A percentile compares a stretch with the other conserved stretches of the same genome.
phyloP scores from a whole-genome alignment of 2,797 vertebrate genomes.

The Phoxinus dragarum region DNA sequence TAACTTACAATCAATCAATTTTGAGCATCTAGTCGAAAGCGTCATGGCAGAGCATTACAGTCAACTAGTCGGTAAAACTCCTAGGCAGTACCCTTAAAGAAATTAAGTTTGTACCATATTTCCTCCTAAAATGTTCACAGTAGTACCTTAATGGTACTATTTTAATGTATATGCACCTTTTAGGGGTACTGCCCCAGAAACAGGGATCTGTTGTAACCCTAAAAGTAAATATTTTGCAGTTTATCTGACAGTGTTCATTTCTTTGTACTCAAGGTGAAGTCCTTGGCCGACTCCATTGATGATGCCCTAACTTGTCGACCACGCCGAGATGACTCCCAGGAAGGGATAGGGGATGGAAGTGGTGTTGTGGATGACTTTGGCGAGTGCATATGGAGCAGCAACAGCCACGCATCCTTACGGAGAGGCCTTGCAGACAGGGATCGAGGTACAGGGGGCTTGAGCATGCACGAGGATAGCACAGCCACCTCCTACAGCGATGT shows the following conservation, averaged over 20 bases:
- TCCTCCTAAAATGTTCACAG: not conserved
- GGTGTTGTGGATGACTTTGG: slow-evolving; percentile 78
- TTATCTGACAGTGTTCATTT: slow-evolving; percentile 7
- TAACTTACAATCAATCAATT: too few relatives aligned
- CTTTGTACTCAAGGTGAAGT: slow-evolving; percentile 82
- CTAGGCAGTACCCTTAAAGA: not conserved
- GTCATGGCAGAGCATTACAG: too few relatives aligned
- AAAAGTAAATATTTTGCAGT: not conserved
- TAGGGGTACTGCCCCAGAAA: not conserved
- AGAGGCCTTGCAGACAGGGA: slow-evolving; percentile 64
- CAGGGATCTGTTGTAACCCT: not conserved
- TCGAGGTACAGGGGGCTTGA: slow-evolving; percentile 71
- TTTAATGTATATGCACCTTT: not conserved
- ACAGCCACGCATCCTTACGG: slow-evolving; percentile 64
- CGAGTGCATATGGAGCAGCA: slow-evolving; percentile 73
- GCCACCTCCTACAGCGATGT: slow-evolving; percentile 92
- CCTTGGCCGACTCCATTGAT: slow-evolving; percentile 91
- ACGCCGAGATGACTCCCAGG: slow-evolving; percentile 77
- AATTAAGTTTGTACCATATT: not conserved
- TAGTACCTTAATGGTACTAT: not conserved
- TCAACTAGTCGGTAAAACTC: too few relatives aligned
- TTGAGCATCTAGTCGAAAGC: too few relatives aligned
- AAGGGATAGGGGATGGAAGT: slow-evolving; percentile 75
- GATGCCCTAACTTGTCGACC: slow-evolving; percentile 89
- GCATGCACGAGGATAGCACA: slow-evolving; percentile 90